A percentile compares a stretch with the other conserved stretches of the same genome.
phyloP scores from a whole-genome alignment of 2,797 vertebrate genomes.

The Cetoscarus ocellatus region DNA sequence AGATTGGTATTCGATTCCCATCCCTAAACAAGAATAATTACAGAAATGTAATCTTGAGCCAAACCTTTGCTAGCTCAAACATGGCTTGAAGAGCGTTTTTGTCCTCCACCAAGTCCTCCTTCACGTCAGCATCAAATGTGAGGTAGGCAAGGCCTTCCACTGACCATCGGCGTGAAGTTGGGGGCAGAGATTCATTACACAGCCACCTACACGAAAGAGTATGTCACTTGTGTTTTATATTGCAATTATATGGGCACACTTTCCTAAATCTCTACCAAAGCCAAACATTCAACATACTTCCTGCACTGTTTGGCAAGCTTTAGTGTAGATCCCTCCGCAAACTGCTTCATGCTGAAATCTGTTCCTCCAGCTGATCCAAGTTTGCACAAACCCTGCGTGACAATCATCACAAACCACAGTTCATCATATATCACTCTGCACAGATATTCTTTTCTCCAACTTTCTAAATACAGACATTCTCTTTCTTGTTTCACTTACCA shows the following conservation, averaged over 20 bases:
- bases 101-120: conserved; percentile 95
- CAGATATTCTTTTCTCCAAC: conserved; percentile 9
- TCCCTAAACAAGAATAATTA: too few relatives aligned
- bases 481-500: conserved; percentile 85
- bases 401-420: conserved; percentile 13
- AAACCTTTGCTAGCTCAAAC: conserved; percentile 94
- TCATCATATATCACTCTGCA: conserved; percentile 9
- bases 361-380: conserved; percentile 97
- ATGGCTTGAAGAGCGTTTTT: conserved; percentile 92
- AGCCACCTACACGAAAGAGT: conserved; percentile 88
- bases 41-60: conserved; percentile 3
- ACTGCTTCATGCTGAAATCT: conserved; percentile 99
- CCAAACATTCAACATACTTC: conserved; percentile 86
- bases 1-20: too few relatives aligned
- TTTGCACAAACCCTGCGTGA: conserved; percentile 92
- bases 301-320: conserved; percentile 98
- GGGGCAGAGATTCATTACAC: conserved; percentile 90
- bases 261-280: conserved; percentile 4
- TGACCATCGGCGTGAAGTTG: conserved; percentile 93
- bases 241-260: conserved; percentile 1
- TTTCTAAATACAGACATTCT: not conserved
- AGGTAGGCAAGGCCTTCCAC: conserved; percentile 98
- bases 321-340: conserved; percentile 96
- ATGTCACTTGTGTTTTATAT: not conserved
- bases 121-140: conserved; percentile 97